Percentiles rank a stretch among this genome's conserved stretches.
phyloP scores from a whole-genome alignment of 2,797 vertebrate genomes.

The Melanotaenia nigrans region DNA sequence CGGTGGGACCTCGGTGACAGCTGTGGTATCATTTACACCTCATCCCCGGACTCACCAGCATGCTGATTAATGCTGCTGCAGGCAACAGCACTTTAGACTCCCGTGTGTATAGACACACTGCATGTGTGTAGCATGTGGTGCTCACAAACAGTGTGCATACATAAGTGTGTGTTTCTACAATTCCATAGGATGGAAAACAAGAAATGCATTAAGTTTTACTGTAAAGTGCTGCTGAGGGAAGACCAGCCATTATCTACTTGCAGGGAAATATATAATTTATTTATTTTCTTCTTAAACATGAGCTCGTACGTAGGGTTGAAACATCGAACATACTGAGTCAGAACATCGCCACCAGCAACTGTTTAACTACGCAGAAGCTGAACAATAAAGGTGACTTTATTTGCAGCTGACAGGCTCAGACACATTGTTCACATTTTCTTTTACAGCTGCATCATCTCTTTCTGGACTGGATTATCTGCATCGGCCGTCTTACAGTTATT shows the following conservation, averaged over 20 bases:
- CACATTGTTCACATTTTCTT: too few species aligned
- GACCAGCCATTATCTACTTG: conserved; percentile 11
- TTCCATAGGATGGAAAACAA: conserved; percentile 16
- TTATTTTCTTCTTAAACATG: too few species aligned
- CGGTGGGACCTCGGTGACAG: conserved; percentile 25
- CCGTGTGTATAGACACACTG: conserved; percentile 7
- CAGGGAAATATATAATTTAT: background rate
- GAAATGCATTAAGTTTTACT: background rate
- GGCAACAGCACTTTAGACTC: conserved; percentile 35
- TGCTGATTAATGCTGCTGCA: conserved; percentile 46
- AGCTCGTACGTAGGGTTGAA: background rate
- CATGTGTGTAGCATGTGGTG: background rate
- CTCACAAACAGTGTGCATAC: background rate
- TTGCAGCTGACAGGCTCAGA: too few species aligned
- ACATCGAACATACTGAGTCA: background rate
- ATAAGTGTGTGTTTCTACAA: conserved; percentile 2
- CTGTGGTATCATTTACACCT: conserved; percentile 15
- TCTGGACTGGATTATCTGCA: too few species aligned
- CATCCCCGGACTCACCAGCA: conserved; percentile 23
- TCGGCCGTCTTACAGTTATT: too few species aligned
- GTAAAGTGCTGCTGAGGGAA: conserved; percentile 7
- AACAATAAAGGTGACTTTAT: too few species aligned
- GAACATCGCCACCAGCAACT: too few species aligned
- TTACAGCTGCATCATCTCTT: too few species aligned
- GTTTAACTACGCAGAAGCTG: too few species aligned